Evolutionary conservation across 2,113 vertebrate species (phyloP), one percentile per base, ranked within the genome.

Genomic region (Rousettus leschenaultii): DNA sequence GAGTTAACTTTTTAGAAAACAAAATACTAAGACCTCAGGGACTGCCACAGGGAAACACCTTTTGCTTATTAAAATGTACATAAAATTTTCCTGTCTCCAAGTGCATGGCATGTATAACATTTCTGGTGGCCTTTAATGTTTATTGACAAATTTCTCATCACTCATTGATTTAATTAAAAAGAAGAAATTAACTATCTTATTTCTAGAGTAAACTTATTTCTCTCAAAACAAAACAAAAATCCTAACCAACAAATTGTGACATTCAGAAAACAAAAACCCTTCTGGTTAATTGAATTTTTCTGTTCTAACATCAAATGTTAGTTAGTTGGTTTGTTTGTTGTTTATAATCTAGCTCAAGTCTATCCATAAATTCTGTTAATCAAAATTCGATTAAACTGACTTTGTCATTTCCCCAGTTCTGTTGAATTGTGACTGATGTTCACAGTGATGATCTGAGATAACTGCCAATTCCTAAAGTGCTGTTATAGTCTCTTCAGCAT

Each of bases 171-270:
- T 74, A 77, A 61, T 24, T 7, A 7, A 65, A 80, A 86, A 87
- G 26, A 83, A 78, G 18, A 86, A 68, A 75, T 59, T 84, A 43
- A 26, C 26, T 90, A 2, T 65, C 43, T 30, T 83, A 59, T 45
- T 86, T 97, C 28, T 83, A 91, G 4, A 55, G 33, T 33, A 74
- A 94, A 73, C 3, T 73, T 78, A 82, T 35, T 73, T 95, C 43
- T 86, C 30, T 89, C 61, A 85, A 61, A 84, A 77, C 43, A 73
- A 65, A 83, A 40, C 28, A 89, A 61, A 91, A 80, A 78, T 70
- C 55, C 73, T 87, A 88, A 91, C 21, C 15, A 68, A 83, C 48
- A 66, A 68, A 13, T 55, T n/a, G 22, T 9, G 10, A 57, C 33
- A 45, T 80, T 89, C 28, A 18, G 68, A 55, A 78, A 61, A 45